Base-by-base conservation (phyloP, 2,113 vertebrate genomes). In the Peromyscus polionotus region DNA sequence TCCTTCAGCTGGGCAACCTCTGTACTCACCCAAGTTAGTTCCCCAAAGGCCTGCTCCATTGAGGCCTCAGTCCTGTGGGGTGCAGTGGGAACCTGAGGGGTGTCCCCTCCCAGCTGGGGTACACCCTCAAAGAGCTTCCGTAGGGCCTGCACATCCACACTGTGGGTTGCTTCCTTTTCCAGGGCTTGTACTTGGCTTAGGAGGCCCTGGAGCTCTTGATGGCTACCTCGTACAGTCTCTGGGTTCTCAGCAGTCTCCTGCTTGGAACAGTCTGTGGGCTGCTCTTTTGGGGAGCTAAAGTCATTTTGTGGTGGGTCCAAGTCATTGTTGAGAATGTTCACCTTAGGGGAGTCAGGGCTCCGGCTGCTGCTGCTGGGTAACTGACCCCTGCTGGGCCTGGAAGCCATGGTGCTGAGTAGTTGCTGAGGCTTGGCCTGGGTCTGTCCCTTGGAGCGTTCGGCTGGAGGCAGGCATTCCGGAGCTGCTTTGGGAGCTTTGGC, bases 1-100 rank as follows among this genome's bases (percentile, higher is more conserved):
- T 99, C 99, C 97, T 99, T 99, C 90, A 99, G 98, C 96, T 98
- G 98, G 39, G 99, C 98, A 39, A 99, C 99, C 97, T 99, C 99
- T n/a, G 98, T 98, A 93, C 99, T 99, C 24, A 99, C 99, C 95
- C 99, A 98, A 75, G 99, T 99, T 70, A 99, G 98, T 96, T 99
- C 99, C 94, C 99, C 99, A 57, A 99, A 99, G 85, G 99, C 99
- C 80, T 99, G 96, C 19, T 99, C 99, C 98, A 99, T 97, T 0
- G 99, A 99, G 1, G 99, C 98, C 42, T 98, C 96, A 0, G 96
- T 98, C 75, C 99, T 98, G 12, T 86, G 1, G 33, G 96, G 96
- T 91, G 97, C 95, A 17, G 95, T 92, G 14, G 98, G 98, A 79
- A 95, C 65, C 45, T 79, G 96, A 54, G 97, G 76, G 28, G 81